Evolutionary conservation across 2,888 invertebrate species (phyloP).

Genomic region (Ochlodes sylvanus): DNA sequence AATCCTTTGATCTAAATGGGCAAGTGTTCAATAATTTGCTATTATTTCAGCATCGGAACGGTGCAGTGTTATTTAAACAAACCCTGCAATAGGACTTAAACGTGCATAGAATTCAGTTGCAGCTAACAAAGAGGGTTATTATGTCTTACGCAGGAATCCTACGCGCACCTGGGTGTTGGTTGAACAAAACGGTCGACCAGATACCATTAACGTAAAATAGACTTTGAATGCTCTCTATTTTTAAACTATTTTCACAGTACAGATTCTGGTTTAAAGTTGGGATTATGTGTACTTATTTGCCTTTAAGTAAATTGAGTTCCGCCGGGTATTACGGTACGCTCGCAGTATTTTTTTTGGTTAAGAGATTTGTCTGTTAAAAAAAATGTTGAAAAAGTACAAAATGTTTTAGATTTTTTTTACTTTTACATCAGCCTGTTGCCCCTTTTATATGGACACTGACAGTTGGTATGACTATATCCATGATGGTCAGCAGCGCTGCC

Average conservation of each 20-base stretch:
- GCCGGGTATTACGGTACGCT: slow-evolving; percentile 21
- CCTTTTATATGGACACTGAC: no score
- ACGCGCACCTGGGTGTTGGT: slow-evolving; percentile 35
- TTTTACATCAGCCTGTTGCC: no score
- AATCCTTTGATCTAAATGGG: slow-evolving; percentile 66
- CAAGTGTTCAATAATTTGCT: slow-evolving; percentile 64
- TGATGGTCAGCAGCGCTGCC: no score
- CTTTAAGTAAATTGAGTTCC: slow-evolving; percentile 36
- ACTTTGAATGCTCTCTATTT: slow-evolving; percentile 38
- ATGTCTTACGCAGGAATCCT: slow-evolving; percentile 39
- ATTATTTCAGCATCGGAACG: slow-evolving; percentile 50
- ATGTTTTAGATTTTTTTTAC: background rate
- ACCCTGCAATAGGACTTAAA: slow-evolving; percentile 32
- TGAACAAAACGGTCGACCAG: slow-evolving; percentile 34
- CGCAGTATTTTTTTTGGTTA: slow-evolving; percentile 9
- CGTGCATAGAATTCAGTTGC: slow-evolving; percentile 36
- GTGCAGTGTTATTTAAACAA: slow-evolving; percentile 35
- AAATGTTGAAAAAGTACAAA: background rate
- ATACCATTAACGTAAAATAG: slow-evolving; percentile 37
- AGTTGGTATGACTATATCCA: no score
- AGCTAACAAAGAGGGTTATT: slow-evolving; percentile 37
- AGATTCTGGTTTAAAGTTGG: slow-evolving; percentile 35
- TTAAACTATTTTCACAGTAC: slow-evolving; percentile 36
- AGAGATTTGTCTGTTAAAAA: background rate
- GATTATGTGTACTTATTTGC: slow-evolving; percentile 37